Conservation (phyloP, 2,797 vertebrate species). For the Momotus momota region DNA sequence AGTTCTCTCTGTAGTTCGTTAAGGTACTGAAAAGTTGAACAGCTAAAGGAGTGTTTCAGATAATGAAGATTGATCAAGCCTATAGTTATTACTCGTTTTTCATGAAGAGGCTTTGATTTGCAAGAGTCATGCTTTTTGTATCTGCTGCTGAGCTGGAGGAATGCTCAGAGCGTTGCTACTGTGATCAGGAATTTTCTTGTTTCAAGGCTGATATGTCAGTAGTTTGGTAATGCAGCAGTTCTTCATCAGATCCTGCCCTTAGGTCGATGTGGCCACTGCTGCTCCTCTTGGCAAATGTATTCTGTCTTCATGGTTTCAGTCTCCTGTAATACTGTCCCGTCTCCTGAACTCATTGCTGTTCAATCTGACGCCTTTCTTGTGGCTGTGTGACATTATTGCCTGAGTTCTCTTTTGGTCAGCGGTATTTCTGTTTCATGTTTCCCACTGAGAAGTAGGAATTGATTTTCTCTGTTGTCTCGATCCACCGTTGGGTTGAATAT, state of each 20-base stretch:
- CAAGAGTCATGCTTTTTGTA: neutral
- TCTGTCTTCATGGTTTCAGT: neutral
- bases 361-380: neutral
- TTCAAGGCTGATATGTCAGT: neutral
- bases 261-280: neutral
- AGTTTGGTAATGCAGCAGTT: neutral
- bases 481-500: no score
- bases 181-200: neutral
- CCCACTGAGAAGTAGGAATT: neutral
- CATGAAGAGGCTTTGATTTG: neutral
- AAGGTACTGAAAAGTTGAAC: neutral
- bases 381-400: accelerated
- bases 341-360: accelerated
- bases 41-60: neutral
- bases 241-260: neutral
- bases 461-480: neutral
- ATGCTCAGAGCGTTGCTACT: neutral
- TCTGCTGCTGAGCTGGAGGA: neutral
- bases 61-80: neutral
- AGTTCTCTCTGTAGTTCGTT: neutral
- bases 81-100: neutral
- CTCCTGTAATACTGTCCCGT: accelerated
- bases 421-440: neutral
- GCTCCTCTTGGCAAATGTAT: neutral
- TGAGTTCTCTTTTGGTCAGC: neutral